Evolutionary conservation across 35 echinoderm and acorn worm genomes (phyloP), one percentile per base, ranked within the genome.

Genomic region (Heliocidaris erythrogramma): DNA sequence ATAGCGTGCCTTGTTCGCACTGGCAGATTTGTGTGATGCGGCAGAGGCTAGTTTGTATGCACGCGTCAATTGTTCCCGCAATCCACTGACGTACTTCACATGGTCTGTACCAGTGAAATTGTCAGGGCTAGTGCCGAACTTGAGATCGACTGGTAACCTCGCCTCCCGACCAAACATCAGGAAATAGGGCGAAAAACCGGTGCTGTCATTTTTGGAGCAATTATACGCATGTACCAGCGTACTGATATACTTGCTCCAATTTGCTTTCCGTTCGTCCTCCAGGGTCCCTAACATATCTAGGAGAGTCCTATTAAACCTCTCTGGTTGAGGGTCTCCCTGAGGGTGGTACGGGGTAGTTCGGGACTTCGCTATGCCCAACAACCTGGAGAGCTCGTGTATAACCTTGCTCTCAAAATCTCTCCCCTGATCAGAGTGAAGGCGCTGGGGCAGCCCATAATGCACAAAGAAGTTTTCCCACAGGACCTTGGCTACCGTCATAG

Each of bases 141-240:
- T 86, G 18, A 95, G 47, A 35, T 95, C 94, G 4, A 95, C 94
- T 3, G 96, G 94, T 30, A 97, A 92, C 47, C 53, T 59, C 10
- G 96, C 94, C 49, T 95, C 49, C n/a, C 96, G 49, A 48, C 96
- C 96, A 85, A 97, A 97, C 94, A 97, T 95, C 31, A 97, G 59
- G 48, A 85, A 94, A 47, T 94, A 96, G 4, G 96, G 93, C 13
- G 96, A 96, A 50, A 61, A 96, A 9, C 96, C 93, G 29, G 96
- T 96, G 30, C 85, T 59, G 8, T 48, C 93, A 92, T 94, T 93
- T 86, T 92, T 96, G 30, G 94, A 94, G 21, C 84, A 86, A 85
- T 94, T 96, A 49, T 94, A 96, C 6, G 96, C 96, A 85, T 94
- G 96, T 21, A 49, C 48, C n/a, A 94, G 30, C n/a, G 85, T 6